A percentile compares a stretch with the other conserved stretches of the same genome.
Conservation (phyloP, 2,797 vertebrate species). For the Propithecus deckenii region DNA sequence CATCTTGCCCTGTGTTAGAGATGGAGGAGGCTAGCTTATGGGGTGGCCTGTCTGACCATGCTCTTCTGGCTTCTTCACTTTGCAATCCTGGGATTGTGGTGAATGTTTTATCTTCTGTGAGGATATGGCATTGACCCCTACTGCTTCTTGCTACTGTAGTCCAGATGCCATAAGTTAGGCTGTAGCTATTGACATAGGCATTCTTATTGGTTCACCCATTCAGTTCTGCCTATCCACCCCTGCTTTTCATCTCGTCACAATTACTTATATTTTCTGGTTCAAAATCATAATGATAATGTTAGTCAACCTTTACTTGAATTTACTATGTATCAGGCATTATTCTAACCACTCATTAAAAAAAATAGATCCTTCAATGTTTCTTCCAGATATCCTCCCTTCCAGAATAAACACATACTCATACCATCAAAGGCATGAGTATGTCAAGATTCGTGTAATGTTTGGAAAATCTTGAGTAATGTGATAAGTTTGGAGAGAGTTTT, state of each 20-base stretch:
- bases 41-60: too few relatives aligned
- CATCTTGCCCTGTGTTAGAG: not conserved
- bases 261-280: not conserved
- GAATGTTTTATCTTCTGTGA: not conserved
- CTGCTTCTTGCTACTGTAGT: not conserved
- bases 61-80: not conserved
- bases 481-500: not conserved
- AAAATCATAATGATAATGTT: not conserved
- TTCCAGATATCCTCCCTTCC: too few relatives aligned
- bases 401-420: too few relatives aligned
- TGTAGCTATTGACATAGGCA: not conserved
- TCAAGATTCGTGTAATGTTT: not conserved
- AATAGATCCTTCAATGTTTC: not conserved
- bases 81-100: not conserved
- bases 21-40: rapidly evolving
- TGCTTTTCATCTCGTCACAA: too few relatives aligned
- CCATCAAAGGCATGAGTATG: not conserved
- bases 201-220: not conserved
- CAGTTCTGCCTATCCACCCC: not conserved
- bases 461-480: not conserved
- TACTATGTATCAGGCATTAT: not conserved
- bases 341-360: not conserved
- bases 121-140: too few relatives aligned
- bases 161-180: not conserved
- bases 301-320: not conserved